These are phyloP conservation scores for Tinea pellionella DNA, from an alignment of 2,888 invertebrate genomes.

Conservation along the genomic window DNA sequence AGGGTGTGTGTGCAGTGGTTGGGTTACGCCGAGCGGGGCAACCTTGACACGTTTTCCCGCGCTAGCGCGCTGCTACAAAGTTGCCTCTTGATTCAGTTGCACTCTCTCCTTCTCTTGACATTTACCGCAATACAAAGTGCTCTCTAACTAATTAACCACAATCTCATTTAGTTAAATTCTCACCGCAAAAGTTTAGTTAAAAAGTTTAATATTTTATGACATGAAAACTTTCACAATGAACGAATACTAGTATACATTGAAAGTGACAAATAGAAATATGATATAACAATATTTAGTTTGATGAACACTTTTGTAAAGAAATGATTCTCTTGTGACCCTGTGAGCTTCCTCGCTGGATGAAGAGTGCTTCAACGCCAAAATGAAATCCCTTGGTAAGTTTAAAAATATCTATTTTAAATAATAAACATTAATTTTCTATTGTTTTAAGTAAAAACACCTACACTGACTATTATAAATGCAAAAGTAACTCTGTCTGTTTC, in stretches of 20 bases:
- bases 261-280: not conserved
- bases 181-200: not conserved
- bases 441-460: too few relatives aligned
- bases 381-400: not conserved
- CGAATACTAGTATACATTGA: not conserved
- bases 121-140: conserved; percentile 46
- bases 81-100: conserved; percentile 50
- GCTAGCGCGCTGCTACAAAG: conserved; percentile 36
- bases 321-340: not conserved
- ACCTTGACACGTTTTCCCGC: conserved; percentile 68
- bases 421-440: too few relatives aligned
- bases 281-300: not conserved
- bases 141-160: conserved; percentile 36
- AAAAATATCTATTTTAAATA: too few relatives aligned
- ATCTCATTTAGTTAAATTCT: not conserved
- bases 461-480: too few relatives aligned
- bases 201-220: not conserved
- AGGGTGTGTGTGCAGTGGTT: conserved; percentile 7
- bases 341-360: not conserved
- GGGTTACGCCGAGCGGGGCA: conserved; percentile 22
- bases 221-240: not conserved
- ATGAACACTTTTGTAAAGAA: not conserved
- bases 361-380: not conserved
- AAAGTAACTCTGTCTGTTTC: too few relatives aligned
- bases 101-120: conserved; percentile 54